phyloP scores from a whole-genome alignment of 2,888 invertebrate species.

The Agonopterix subpropinquella region DNA sequence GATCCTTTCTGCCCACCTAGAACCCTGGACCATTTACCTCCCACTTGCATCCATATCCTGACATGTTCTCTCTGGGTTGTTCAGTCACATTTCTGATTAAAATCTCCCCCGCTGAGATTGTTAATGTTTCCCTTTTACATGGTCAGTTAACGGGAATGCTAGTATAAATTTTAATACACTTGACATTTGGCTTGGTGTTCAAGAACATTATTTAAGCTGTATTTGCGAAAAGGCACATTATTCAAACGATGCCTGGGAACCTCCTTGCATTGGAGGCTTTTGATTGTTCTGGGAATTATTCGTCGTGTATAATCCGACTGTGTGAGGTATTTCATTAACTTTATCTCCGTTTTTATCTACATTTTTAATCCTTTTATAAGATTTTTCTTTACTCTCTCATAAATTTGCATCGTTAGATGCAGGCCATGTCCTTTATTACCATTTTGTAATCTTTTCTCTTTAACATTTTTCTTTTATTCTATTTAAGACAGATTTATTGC shows the following conservation, averaged over 20 bases:
- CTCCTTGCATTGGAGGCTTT: conserved; percentile 10
- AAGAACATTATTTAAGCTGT: conserved; percentile 1
- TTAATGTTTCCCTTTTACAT: background rate
- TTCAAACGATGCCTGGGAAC: conserved; percentile 6
- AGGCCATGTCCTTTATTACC: too few species aligned
- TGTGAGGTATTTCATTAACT: too few species aligned
- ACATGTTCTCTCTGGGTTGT: conserved; percentile 14
- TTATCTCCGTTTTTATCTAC: too few species aligned
- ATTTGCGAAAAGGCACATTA: conserved; percentile 6
- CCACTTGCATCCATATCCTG: conserved; percentile 26
- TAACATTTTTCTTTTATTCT: background rate
- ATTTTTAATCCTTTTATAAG: background rate
- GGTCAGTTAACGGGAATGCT: background rate
- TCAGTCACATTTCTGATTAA: conserved; percentile 10
- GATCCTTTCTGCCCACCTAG: conserved; percentile 26
- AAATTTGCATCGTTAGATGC: too few species aligned
- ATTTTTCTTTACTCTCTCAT: background rate
- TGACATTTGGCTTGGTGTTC: background rate
- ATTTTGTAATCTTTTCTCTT: background rate
- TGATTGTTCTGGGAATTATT: conserved; percentile 9
- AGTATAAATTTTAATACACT: conserved; percentile 3
- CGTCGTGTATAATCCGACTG: background rate
- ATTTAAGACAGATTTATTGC: background rate
- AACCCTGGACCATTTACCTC: conserved; percentile 37
- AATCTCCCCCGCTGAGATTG: conserved; percentile 12